These are phyloP conservation scores for Pelecanus crispus DNA, from an alignment of 2,113 vertebrate species.

Conservation along the genomic window DNA sequence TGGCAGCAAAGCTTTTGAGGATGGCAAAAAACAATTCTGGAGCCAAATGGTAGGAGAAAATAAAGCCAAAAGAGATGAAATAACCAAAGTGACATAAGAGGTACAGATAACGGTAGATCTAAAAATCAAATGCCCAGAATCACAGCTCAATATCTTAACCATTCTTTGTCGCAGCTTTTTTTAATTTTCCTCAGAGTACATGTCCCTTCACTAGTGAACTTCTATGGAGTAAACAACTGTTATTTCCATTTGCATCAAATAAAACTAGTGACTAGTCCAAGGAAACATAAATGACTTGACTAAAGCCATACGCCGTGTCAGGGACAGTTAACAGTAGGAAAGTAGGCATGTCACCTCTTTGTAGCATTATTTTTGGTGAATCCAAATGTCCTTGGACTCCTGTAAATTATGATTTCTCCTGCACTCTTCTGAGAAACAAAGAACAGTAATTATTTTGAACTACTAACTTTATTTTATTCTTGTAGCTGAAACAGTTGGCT, in stretches of 20 bases:
- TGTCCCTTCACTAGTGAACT: neutral
- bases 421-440: neutral
- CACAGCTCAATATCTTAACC: neutral
- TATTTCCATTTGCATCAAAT: neutral
- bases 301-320: neutral
- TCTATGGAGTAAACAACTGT: neutral
- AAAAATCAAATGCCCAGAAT: neutral
- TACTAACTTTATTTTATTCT: neutral
- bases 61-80: neutral
- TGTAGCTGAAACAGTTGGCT: neutral
- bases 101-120: neutral
- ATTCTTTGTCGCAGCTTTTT: neutral
- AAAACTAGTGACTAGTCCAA: neutral
- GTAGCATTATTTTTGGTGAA: neutral
- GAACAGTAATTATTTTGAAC: neutral
- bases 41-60: neutral
- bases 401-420: neutral
- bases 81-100: neutral
- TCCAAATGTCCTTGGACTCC: neutral
- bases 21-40: neutral
- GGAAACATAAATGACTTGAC: neutral
- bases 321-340: neutral
- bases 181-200: neutral
- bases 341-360: neutral
- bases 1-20: neutral